phyloP scores from a whole-genome alignment of 2,113 vertebrate genomes.

The Australoheros scitulus region DNA sequence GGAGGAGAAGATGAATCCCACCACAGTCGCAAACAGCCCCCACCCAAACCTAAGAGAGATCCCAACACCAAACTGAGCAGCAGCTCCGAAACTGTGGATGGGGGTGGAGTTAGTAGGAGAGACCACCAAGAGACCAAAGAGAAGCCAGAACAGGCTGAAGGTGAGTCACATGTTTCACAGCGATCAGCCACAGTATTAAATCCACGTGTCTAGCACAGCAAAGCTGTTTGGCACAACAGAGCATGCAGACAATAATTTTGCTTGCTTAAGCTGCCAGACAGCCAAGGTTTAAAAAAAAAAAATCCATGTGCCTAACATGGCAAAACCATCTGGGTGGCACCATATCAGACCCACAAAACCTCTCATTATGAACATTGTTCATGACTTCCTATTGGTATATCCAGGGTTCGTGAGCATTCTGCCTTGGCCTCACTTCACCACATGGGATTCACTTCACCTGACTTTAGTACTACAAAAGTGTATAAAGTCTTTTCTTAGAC shows the following conservation, averaged over 20 bases:
- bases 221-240: no score
- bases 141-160: conserved; percentile 41
- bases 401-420: neutral
- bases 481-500: neutral
- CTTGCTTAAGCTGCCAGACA: no score
- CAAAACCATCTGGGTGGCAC: neutral
- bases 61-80: conserved; percentile 96
- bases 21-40: conserved; percentile 88
- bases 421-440: neutral
- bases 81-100: conserved; percentile 91
- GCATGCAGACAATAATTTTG: no score
- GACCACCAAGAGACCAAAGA: conserved; percentile 57
- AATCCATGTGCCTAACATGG: neutral
- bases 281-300: no score
- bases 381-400: neutral
- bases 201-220: neutral
- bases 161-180: conserved; percentile 29
- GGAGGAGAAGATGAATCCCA: conserved; percentile 87
- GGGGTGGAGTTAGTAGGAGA: conserved; percentile 74
- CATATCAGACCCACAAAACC: neutral
- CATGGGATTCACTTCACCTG: neutral
- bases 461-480: neutral
- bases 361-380: neutral
- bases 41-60: conserved; percentile 94
- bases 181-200: neutral